A percentile compares a stretch with the other conserved stretches of the same genome.
Evolutionary conservation across 2,888 invertebrate species (phyloP).

Genomic region (Fissipunctia ypsillon): DNA sequence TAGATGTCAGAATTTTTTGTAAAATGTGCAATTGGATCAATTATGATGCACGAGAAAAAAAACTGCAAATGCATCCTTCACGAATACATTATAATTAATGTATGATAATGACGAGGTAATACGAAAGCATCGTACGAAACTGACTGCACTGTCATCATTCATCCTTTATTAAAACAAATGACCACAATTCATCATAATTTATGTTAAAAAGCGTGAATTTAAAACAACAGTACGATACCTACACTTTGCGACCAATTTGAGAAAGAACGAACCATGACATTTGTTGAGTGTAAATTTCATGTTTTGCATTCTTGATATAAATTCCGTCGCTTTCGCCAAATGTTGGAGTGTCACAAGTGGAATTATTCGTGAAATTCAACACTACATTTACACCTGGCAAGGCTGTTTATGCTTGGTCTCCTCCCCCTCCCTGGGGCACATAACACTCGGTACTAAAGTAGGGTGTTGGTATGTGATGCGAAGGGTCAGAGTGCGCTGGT

Average conservation of each 20-base stretch:
- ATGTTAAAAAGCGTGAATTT: conserved; percentile 51
- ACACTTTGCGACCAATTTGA: conserved; percentile 64
- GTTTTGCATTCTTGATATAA: conserved; percentile 76
- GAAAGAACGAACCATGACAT: conserved; percentile 64
- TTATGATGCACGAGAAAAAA: not conserved
- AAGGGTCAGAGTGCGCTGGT: conserved; percentile 66
- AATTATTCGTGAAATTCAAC: conserved; percentile 83
- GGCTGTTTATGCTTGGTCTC: conserved; percentile 65
- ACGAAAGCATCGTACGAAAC: conserved; percentile 33
- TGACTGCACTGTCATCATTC: conserved; percentile 40
- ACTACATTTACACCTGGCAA: conserved; percentile 79
- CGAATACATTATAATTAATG: conserved; percentile 31
- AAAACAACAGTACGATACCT: conserved; percentile 34
- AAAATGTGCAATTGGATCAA: not conserved
- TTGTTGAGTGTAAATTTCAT: conserved; percentile 70
- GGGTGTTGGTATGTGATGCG: conserved; percentile 46
- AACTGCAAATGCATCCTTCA: not conserved
- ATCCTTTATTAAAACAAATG: conserved; percentile 56
- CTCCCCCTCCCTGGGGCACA: conserved; percentile 25
- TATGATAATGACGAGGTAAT: conserved; percentile 45
- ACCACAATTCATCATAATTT: conserved; percentile 60
- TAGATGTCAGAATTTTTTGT: not conserved
- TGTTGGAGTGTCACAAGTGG: conserved; percentile 77
- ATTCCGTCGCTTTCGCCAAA: conserved; percentile 73
- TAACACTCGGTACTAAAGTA: conserved; percentile 34